Evolutionary conservation across 1,140 invertebrate species (phyloP).

Genomic region (Idris sp.): DNA sequence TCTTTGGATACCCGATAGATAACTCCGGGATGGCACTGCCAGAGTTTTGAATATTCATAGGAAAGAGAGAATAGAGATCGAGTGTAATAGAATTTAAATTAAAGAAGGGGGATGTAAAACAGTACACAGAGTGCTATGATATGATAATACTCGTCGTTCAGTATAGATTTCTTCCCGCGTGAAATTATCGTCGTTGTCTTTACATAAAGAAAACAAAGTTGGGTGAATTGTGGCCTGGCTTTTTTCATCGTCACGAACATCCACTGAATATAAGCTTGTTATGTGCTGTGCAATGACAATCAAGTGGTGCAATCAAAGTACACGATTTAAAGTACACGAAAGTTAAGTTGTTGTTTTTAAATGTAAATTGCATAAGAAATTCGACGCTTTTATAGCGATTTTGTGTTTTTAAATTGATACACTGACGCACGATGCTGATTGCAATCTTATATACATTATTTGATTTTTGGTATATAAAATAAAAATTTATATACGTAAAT

Average conservation of each 20-base stretch:
- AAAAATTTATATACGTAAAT: too few species aligned
- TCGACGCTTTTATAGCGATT: slow-evolving; percentile 36
- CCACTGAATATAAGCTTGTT: slow-evolving; percentile 15
- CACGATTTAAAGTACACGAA: slow-evolving; percentile 25
- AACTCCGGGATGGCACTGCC: slow-evolving; percentile 63
- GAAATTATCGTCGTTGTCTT: slow-evolving; percentile 7
- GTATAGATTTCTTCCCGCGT: slow-evolving; percentile 33
- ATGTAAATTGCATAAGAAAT: slow-evolving; percentile 35
- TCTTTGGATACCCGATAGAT: slow-evolving; percentile 77
- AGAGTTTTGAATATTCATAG: slow-evolving; percentile 76
- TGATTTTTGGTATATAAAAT: slow-evolving; percentile 36
- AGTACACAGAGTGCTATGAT: slow-evolving; percentile 25
- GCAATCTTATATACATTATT: slow-evolving; percentile 57
- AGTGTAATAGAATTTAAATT: slow-evolving; percentile 78
- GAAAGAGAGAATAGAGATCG: slow-evolving; percentile 77
- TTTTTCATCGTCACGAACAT: not conserved
- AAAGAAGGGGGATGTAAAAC: slow-evolving; percentile 67
- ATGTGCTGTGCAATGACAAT: slow-evolving; percentile 3
- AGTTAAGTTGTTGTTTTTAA: slow-evolving; percentile 27
- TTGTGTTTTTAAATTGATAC: slow-evolving; percentile 40
- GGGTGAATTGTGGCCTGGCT: not conserved
- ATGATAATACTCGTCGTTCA: slow-evolving; percentile 53
- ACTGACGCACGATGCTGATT: slow-evolving; percentile 51
- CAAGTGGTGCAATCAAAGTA: slow-evolving; percentile 24
- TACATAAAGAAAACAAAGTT: slow-evolving; percentile 32